Evolutionary conservation across 2,113 vertebrate species (phyloP), one percentile per base, ranked within the genome.

Genomic region (Nibea albiflora): DNA sequence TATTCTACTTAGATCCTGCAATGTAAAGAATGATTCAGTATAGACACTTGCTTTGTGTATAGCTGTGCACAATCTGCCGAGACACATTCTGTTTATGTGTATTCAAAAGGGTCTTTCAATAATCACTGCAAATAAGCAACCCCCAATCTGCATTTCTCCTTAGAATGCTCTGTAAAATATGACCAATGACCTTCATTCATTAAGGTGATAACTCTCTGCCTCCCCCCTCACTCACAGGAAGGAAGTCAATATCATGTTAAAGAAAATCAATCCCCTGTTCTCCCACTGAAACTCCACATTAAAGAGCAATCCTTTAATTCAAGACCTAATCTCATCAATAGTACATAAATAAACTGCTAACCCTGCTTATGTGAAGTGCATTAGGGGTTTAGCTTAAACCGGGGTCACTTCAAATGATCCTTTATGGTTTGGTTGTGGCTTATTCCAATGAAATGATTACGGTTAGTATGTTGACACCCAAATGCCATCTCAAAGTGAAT

Each of bases 201-300:
- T 90, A 90, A 85, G 86, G 80, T 77, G 90, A 89, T 84, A 89
- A 86, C 54, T 78, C 70, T 68, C 68, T 71, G 80, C 83, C 85
- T 63, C 15, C 84, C 76, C 81, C 88, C 81, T 78, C 72, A 76
- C 75, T 84, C 84, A 89, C 71, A 92, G 77, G 76, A 88, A 91
- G 81, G 75, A 89, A 87, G 87, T 91, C 92, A 91, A 94, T 92
- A 93, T 66, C 73, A 79, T 88, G 88, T 93, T 93, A 91, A 94
- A 94, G 90, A 76, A 92, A 94, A 95, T 95, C 94, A 95, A 95
- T 95, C 70, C 16, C 56, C 35, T 76, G 80, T 81, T 85, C 81
- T 81, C 83, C 76, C 78, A 82, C 76, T 91, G 86, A 91, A 86
- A 83, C 80, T 54, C 52, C 56, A 82, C 70, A 76, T 92, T 81